These are phyloP conservation scores for Eulimnadia texana DNA, from an alignment of 1,140 invertebrate species.

Conservation along the genomic window DNA sequence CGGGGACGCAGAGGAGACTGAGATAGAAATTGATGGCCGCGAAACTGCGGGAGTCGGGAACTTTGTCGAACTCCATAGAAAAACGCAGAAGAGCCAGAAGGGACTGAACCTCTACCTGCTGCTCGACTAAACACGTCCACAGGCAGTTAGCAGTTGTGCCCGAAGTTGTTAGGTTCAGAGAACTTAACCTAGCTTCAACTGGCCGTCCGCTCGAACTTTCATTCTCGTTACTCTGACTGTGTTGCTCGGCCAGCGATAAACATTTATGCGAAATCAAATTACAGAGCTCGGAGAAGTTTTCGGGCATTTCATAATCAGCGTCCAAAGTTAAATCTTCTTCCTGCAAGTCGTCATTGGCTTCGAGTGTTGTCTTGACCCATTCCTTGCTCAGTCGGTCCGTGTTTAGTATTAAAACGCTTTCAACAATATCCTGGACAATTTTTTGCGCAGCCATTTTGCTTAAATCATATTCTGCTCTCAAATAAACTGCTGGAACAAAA, in stretches of 20 bases:
- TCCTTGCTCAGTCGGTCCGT: neutral
- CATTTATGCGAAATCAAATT: neutral
- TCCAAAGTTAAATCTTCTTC: neutral
- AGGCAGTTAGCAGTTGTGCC: neutral
- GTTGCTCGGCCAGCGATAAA: neutral
- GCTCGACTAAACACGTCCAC: neutral
- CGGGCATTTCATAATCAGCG: neutral
- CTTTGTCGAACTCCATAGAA: neutral
- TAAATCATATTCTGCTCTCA: neutral
- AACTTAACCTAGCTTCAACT: neutral
- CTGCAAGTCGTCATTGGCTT: neutral
- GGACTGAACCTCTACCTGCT: neutral
- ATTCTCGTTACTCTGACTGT: neutral
- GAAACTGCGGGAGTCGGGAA: neutral
- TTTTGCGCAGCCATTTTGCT: neutral
- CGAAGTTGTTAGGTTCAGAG: neutral
- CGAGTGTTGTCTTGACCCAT: neutral
- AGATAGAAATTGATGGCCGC: neutral
- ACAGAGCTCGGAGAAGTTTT: neutral
- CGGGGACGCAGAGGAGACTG: constrained; percentile 33
- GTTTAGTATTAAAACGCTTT: neutral
- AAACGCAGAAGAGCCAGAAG: neutral
- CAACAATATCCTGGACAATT: neutral
- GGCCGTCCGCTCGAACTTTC: too few species aligned
- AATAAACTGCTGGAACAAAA: neutral